Evolutionary conservation across 2,888 invertebrate species (phyloP), one percentile per base, ranked within the genome.

Genomic region (Diarsia rubi): DNA sequence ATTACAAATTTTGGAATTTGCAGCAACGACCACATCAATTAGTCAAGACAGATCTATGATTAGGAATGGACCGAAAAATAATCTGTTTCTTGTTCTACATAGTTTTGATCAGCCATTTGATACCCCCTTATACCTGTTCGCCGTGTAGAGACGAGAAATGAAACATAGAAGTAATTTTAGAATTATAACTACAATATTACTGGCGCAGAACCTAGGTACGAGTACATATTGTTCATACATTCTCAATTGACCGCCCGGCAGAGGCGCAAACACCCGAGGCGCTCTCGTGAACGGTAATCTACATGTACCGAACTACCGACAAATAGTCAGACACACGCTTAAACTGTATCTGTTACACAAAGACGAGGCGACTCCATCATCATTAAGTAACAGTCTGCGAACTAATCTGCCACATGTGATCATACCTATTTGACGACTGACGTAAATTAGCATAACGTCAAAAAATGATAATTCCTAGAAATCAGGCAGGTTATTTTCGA

Each of bases 211-310:
- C 88, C 83, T 82, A n/a, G n/a, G n/a, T n/a, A n/a, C n/a, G n/a
- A n/a, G n/a, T n/a, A 88, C 86, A 87, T 90, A 90, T 88, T 91
- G 91, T 90, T 89, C 89, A 91, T 91, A 91, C 86, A 91, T 90
- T 82, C 89, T 85, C 89, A 90, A 90, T 86, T 87, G 83, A 78
- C 81, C 83, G 80, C 80, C 80, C 75, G 83, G 83, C 83, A 76
- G 78, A 86, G 86, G 84, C 82, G 85, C 86, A 83, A 84, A 88
- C 85, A 85, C 85, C 77, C 78, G 84, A 87, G 85, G 87, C 76
- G 81, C 78, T 75, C 79, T 83, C 83, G 81, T 83, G 86, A 86
- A 85, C 89, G 83, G 79, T 82, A 82, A 86, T 86, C 81, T 82
- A 87, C 76, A 86, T 81, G 78, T 78, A 81, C 76, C 68, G 19